Percentiles rank a stretch among this genome's conserved stretches.
These are phyloP conservation scores for Astropecten irregularis DNA, from an alignment of 53 echinoderm and acorn worm species.

Conservation along the genomic window DNA sequence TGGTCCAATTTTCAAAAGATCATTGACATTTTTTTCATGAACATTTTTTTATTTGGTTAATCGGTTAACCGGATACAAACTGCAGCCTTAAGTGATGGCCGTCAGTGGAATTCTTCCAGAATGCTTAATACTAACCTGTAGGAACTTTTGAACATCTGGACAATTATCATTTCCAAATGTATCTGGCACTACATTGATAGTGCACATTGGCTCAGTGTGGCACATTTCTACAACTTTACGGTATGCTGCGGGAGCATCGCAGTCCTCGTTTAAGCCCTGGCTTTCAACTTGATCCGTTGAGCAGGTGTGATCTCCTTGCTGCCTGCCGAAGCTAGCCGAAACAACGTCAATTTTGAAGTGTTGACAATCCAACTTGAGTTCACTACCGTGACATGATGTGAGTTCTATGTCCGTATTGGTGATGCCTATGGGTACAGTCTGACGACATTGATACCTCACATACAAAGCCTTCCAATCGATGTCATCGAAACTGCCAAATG, in stretches of 20 bases:
- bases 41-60: too few relatives aligned
- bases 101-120: too few relatives aligned
- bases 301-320: conserved; percentile 12
- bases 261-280: not conserved
- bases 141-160: conserved; percentile 1
- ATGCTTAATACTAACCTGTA: not conserved
- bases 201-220: conserved; percentile 27
- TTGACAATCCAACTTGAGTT: conserved; percentile 25
- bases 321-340: conserved; percentile 37
- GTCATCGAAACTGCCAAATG: not conserved
- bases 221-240: not conserved
- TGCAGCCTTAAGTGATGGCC: too few relatives aligned
- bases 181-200: not conserved
- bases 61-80: too few relatives aligned
- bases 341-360: conserved; percentile 37
- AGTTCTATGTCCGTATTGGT: not conserved
- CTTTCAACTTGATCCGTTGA: not conserved
- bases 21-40: too few relatives aligned
- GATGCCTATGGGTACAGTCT: not conserved
- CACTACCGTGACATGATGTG: not conserved
- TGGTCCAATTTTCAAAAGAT: too few relatives aligned
- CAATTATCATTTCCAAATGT: conserved; percentile 38
- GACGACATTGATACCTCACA: conserved; percentile 13
- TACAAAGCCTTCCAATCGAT: not conserved
- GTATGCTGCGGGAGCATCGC: conserved; percentile 6